Base-by-base conservation (phyloP, 2,797 vertebrate species). In the Propithecus perrieri region DNA sequence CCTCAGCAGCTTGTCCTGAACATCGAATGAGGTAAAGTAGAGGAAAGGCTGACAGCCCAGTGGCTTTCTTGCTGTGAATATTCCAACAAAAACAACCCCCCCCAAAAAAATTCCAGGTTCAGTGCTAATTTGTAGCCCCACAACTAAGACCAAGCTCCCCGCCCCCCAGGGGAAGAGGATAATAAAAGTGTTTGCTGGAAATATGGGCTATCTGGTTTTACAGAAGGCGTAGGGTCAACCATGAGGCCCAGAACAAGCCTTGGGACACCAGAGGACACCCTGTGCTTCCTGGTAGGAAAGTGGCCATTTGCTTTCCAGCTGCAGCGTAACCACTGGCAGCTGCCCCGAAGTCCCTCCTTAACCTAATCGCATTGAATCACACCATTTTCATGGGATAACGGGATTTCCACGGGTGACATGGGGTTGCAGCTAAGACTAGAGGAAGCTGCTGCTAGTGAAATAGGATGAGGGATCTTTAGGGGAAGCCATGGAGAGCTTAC, bases 381-480 rank as follows among this genome's bases (percentile, higher is more conserved):
- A 98, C 96, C 91, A 98, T 98, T 98, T 98, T 98, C 98, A 98
- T 96, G 97, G 97, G 89, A 98, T 98, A 98, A 98, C 57, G 59
- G 98, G 98, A 98, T 98, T 98, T 98, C 98, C 95, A 95, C 5
- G 87, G 98, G 93, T 97, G 97, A 98, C 97, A 97, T 55, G 90
- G 96, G 95, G 97, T 97, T 97, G 98, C 94, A 81, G 93, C 95
- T 89, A 96, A 98, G 97, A 97, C 97, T 97, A 50, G 92, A 96
- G 93, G 91, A 97, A 93, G 95, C 98, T 96, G 94, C 97, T 96
- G 57, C 97, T 83, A 81, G 96, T 57, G 67, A 98, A 98, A 98
- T 96, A 96, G 98, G 97, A 98, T 93, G 94, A 98, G 92, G 85
- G 95, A 94, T 33, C 3, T 78, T 86, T 24, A 20, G 78, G 57